Evolutionary conservation across 2,797 vertebrate species (phyloP), one percentile per base, ranked within the genome.

Genomic region (Scolopax bukidnonensis): DNA sequence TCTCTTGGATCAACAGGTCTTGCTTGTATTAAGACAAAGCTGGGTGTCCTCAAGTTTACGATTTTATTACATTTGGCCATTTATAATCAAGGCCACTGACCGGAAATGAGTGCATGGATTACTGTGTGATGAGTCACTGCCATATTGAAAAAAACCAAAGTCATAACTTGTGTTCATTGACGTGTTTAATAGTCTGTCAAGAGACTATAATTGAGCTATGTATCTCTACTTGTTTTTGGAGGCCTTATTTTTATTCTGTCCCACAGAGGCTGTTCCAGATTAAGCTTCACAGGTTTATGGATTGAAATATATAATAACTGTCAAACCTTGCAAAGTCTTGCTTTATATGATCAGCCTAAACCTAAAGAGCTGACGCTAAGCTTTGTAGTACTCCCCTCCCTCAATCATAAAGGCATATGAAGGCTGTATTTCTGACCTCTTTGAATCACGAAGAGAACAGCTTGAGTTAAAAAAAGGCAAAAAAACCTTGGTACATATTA

Each of bases 81-180:
- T 83, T 83, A 45, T 89, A 93, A 91, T 83, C 5, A 45, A 88
- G 93, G 89, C 59, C 77, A 43, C n/a, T 90, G 83, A 33, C 56
- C 3, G 48, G 91, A 95, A 91, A 59, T 91, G 89, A 94, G 41
- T 51, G 56, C 76, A 86, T 76, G 71, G 41, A 91, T 94, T 90
- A 57, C 60, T 67, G 51, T 12, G 28, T 38, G 87, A 57, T 96
- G 95, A 96, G 84, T 97, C 96, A 96, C 28, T 78, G 87, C 51
- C 0, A 1, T 74, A 77, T 70, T 93, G 51, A 61, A 92, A 86
- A 74, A 80, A 61, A 33, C 11, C 75, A 16, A 56, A 90, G 61
- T 87, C 73, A 71, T 91, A 90, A 82, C 79, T 92, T 84, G 61
- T 73, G 69, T 84, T 78, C 69, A 32, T 69, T 88, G 85, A 76